Percentiles rank a stretch among this genome's conserved stretches.
Evolutionary conservation across 53 echinoderm and acorn worm genomes (phyloP).

Genomic region (Luidia sarsii): DNA sequence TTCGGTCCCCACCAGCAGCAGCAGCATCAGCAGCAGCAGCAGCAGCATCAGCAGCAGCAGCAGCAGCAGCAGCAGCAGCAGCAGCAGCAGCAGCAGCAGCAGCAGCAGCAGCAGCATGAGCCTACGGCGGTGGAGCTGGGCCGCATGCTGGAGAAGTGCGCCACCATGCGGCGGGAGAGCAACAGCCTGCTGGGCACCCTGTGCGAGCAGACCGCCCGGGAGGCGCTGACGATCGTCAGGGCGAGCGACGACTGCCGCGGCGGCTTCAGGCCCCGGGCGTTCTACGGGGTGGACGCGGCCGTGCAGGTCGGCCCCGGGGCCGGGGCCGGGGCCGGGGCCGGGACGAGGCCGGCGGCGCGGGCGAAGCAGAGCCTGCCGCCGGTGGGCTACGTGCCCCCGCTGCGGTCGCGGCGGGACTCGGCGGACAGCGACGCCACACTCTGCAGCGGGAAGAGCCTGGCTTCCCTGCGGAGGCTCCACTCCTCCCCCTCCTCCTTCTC

Average conservation of each 20-base stretch:
- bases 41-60: too few species aligned
- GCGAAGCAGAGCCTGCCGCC: constrained; percentile 35
- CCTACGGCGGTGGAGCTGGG: constrained; percentile 5
- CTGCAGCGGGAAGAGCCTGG: constrained; percentile 37
- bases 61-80: too few species aligned
- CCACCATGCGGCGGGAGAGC: constrained; percentile 32
- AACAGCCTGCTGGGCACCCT: constrained; percentile 23
- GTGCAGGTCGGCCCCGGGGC: constrained; percentile 22
- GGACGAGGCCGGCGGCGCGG: neutral
- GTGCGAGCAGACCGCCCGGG: constrained; percentile 39
- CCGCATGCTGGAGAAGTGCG: constrained; percentile 54
- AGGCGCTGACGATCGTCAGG: constrained; percentile 51
- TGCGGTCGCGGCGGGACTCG: constrained; percentile 31
- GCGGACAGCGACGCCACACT: constrained; percentile 33
- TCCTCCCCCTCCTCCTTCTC: too few species aligned
- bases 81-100: too few species aligned
- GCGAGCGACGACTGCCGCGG: constrained; percentile 39
- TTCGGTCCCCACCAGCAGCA: constrained; percentile 21
- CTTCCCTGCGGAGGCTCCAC: too few species aligned
- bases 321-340: too few species aligned
- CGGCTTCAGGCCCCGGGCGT: constrained; percentile 1
- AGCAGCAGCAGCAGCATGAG: too few species aligned
- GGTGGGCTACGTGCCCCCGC: constrained; percentile 42
- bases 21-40: too few species aligned
- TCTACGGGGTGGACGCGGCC: constrained; percentile 54